Evolutionary conservation across 2,888 invertebrate species (phyloP), one percentile per base, ranked within the genome.

Genomic region (Nomada lathburiana): DNA sequence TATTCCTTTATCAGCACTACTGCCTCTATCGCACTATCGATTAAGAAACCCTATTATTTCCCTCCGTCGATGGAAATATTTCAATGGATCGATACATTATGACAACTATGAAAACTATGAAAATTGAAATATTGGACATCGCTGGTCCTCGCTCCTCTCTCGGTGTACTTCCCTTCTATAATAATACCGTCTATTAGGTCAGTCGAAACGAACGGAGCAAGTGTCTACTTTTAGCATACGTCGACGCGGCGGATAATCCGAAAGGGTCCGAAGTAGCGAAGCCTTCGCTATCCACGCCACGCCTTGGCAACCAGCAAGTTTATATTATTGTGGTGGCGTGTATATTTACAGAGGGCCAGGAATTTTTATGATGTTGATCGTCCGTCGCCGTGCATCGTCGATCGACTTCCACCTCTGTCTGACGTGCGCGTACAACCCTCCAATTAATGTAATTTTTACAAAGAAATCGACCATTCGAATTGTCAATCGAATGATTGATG

Each of bases 311-410:
- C 84, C 69, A 52, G 63, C 69, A 80, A 84, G 89, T 89, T 90
- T 90, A 88, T 88, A 89, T 90, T 90, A 89, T 89, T 89, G 87
- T 86, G 89, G 80, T 85, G 87, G 76, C 79, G 82, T 91, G 92
- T 93, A 91, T 92, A 92, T 92, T 93, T 92, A 91, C 75, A 90
- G 90, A 89, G 86, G 84, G 87, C 57, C 81, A 81, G 91, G 92
- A 92, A 92, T 93, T 92, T 92, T 92, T 90, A 92, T 91, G 91
- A 91, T 90, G 91, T 90, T 90, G 88, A 90, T 90, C 89, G 75
- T 85, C 67, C 64, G 64, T 65, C 73, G 70, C 5, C n/a, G 36
- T 71, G 20, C 60, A 42, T 2, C 60, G 50, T 52, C 36, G 36
- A 70, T 42, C 62, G n/a, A 42, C 42, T 44, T 13, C 29, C 16